A percentile compares a stretch with the other conserved stretches of the same genome.
phyloP scores from a whole-genome alignment of 64 coral and sea anemone genomes.

The Actinia equina region DNA sequence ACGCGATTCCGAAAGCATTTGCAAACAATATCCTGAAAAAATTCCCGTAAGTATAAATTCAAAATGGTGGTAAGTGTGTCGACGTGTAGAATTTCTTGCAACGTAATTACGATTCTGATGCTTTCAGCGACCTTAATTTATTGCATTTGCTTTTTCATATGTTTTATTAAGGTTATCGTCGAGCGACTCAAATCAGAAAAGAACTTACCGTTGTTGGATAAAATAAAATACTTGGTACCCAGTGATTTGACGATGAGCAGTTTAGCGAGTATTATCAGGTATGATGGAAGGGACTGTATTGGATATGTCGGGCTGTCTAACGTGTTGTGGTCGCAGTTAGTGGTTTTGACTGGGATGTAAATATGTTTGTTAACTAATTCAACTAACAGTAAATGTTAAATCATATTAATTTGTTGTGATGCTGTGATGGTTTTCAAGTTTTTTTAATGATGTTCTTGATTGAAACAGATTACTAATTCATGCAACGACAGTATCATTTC shows the following conservation, averaged over 20 bases:
- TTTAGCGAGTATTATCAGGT: slow-evolving; percentile 96
- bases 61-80: neutral
- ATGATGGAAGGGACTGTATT: neutral
- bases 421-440: no score
- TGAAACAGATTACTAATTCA: no score
- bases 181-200: slow-evolving; percentile 92
- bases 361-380: neutral
- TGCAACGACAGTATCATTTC: no score
- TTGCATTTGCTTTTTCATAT: neutral
- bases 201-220: slow-evolving; percentile 87
- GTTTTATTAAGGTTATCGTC: slow-evolving; percentile 78
- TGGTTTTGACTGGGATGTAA: neutral
- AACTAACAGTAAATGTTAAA: neutral
- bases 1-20: slow-evolving; percentile 87
- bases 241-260: slow-evolving; percentile 97
- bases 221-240: slow-evolving; percentile 99
- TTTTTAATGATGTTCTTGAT: no score
- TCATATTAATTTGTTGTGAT: no score
- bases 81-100: neutral
- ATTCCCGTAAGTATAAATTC: slow-evolving; percentile 75
- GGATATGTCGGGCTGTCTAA: neutral
- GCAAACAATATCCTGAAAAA: slow-evolving; percentile 96
- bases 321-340: neutral
- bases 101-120: neutral
- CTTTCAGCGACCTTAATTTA: neutral